Evolutionary conservation across 2,888 invertebrate genomes (phyloP), one percentile per base, ranked within the genome.

Genomic region (Helobdella robusta): DNA sequence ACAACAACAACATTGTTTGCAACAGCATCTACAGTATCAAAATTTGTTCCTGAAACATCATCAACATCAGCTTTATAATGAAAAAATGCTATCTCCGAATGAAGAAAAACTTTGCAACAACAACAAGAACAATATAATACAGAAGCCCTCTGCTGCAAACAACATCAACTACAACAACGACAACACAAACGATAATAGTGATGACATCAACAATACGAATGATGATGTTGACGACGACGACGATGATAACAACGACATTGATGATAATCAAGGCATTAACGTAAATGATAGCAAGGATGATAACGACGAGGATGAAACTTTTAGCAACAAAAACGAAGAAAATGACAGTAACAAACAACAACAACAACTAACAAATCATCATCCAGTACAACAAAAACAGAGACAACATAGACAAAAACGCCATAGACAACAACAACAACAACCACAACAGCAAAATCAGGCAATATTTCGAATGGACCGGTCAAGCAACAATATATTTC

Each of bases 291-390:
- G 15, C 15, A 32, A 50, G n/a, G 30, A 50, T 30, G 30, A 62
- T 52, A 23, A 63, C 34, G 25, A 63, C 52, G 52, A 40, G 48
- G 34, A 54, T 35, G 44, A 18, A n/a, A n/a, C n/a, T n/a, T n/a
- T n/a, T n/a, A n/a, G n/a, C n/a, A n/a, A n/a, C n/a, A n/a, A n/a
- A n/a, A n/a, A n/a, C n/a, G n/a, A n/a, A n/a, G n/a, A n/a, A n/a
- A n/a, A n/a, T n/a, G n/a, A n/a, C n/a, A n/a, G n/a, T n/a, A n/a
- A n/a, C n/a, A n/a, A n/a, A 32, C 59, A 3, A 35, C 30, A 35
- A 32, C 59, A 23, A 59, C n/a, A 23, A 28, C 59, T n/a, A 34
- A 20, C 6, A 23, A 20, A n/a, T 15, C 36, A 20, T 35, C 59
- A 35, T 23, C 59, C 6, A 59, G 35, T 15, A 34, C 59, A 15